These are phyloP conservation scores for Caretta caretta DNA, from an alignment of 2,113 vertebrate genomes.

Conservation along the genomic window DNA sequence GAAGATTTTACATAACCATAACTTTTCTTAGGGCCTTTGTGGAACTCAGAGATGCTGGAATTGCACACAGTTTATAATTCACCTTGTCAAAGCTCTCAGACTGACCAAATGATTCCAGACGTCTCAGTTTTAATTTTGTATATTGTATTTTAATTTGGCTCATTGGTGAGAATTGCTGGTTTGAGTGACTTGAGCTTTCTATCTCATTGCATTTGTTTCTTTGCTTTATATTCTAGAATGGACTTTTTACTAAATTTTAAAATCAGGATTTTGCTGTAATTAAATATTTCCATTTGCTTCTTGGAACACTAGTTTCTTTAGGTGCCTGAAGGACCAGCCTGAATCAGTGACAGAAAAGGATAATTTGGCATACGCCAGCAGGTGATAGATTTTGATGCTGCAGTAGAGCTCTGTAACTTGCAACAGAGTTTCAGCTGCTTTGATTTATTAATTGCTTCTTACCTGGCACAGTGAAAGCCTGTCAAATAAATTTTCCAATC, in stretches of 20 bases:
- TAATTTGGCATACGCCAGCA: background rate
- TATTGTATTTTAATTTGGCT: background rate
- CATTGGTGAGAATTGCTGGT: background rate
- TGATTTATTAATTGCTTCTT: constrained; percentile 60
- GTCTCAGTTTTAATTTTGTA: background rate
- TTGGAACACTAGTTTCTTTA: background rate
- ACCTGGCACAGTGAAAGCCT: constrained; percentile 14
- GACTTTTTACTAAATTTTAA: background rate
- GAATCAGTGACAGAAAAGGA: background rate
- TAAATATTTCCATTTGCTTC: background rate
- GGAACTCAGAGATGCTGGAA: background rate
- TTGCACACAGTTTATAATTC: background rate
- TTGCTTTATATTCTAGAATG: background rate
- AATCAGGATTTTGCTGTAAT: background rate
- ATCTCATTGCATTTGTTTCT: background rate
- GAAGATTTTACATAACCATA: background rate
- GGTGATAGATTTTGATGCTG: constrained; percentile 22
- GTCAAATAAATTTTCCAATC: constrained; percentile 66
- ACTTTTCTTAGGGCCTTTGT: background rate
- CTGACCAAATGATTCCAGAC: background rate
- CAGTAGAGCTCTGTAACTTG: background rate
- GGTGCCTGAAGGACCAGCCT: background rate
- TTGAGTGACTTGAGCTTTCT: background rate
- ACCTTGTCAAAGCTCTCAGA: background rate
- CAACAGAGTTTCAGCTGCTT: constrained; percentile 36